A percentile compares a stretch with the other conserved stretches of the same genome.
Conservation (phyloP, 2,113 vertebrate genomes). For the Halcyon senegalensis region DNA sequence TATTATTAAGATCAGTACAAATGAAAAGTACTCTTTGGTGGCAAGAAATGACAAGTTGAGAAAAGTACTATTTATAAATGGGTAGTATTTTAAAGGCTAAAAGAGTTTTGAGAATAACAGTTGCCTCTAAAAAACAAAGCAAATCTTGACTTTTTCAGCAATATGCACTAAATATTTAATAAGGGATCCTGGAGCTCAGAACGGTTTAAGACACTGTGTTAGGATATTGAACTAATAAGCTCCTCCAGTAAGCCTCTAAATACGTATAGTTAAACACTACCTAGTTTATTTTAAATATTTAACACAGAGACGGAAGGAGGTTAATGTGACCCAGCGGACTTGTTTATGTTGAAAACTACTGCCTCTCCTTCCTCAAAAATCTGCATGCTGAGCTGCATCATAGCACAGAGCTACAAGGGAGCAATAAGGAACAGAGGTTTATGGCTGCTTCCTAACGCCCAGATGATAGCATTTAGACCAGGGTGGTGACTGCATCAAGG, state of each 20-base stretch:
- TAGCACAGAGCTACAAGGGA: slow-evolving; percentile 40
- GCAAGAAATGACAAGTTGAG: neutral
- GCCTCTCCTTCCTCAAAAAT: slow-evolving; percentile 59
- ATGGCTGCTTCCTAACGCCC: slow-evolving; percentile 13
- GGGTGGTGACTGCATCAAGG: neutral
- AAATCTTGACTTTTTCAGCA: slow-evolving; percentile 54
- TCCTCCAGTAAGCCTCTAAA: slow-evolving; percentile 59
- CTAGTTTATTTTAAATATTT: slow-evolving; percentile 55
- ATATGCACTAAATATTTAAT: slow-evolving; percentile 55
- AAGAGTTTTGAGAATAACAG: slow-evolving; percentile 17
- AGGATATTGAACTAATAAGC: slow-evolving; percentile 52
- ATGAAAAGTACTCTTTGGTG: slow-evolving; percentile 5
- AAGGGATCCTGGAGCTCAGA: slow-evolving; percentile 51
- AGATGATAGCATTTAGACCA: neutral
- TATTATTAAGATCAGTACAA: neutral
- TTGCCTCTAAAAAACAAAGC: slow-evolving; percentile 34
- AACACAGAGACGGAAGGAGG: slow-evolving; percentile 37
- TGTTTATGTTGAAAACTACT: slow-evolving; percentile 62
- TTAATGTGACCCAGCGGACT: slow-evolving; percentile 57
- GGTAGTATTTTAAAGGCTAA: neutral
- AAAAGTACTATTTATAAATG: slow-evolving; percentile 9
- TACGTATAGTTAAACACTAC: slow-evolving; percentile 48
- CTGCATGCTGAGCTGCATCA: slow-evolving; percentile 59
- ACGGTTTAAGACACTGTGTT: slow-evolving; percentile 41
- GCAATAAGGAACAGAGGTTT: slow-evolving; percentile 6